Conservation (phyloP, 2,888 invertebrate genomes). For the Mesopsocus fuscifrons region DNA sequence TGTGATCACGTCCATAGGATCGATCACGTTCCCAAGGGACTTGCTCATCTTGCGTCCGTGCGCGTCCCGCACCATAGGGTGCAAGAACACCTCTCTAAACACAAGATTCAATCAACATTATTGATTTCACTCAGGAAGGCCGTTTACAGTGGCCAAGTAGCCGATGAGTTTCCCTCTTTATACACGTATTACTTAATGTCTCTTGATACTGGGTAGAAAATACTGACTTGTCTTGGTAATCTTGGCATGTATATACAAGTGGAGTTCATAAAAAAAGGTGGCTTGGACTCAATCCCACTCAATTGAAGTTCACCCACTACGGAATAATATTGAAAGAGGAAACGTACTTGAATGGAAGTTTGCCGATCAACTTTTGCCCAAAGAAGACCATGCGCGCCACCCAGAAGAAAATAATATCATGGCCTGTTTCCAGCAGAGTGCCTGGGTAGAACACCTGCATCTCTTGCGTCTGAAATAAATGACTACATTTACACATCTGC, state of each 20-base stretch:
- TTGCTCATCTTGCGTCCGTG: slow-evolving; percentile 99
- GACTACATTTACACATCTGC: not conserved
- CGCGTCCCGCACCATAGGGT: slow-evolving; percentile 94
- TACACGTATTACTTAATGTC: no score
- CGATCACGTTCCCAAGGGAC: slow-evolving; percentile 93
- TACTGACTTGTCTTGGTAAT: no score
- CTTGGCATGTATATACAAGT: not conserved
- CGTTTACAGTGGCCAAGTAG: not conserved
- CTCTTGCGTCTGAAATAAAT: slow-evolving; percentile 32
- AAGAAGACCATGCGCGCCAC: slow-evolving; percentile 99
- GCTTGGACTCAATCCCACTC: no score
- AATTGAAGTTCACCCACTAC: no score
- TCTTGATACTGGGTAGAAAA: no score
- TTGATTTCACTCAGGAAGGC: not conserved
- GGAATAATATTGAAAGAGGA: not conserved
- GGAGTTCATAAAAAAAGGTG: slow-evolving; percentile 1
- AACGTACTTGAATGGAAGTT: slow-evolving; percentile 68
- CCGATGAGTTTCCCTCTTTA: not conserved
- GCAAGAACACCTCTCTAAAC: slow-evolving; percentile 67
- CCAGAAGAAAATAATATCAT: slow-evolving; percentile 99
- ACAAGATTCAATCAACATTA: not conserved
- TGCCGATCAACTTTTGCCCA: slow-evolving; percentile 71
- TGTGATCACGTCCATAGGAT: slow-evolving; percentile 86
- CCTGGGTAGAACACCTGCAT: slow-evolving; percentile 79
- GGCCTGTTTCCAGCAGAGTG: slow-evolving; percentile 83